Evolutionary conservation across 2,888 invertebrate species (phyloP).

Genomic region (Morpho helenor): DNA sequence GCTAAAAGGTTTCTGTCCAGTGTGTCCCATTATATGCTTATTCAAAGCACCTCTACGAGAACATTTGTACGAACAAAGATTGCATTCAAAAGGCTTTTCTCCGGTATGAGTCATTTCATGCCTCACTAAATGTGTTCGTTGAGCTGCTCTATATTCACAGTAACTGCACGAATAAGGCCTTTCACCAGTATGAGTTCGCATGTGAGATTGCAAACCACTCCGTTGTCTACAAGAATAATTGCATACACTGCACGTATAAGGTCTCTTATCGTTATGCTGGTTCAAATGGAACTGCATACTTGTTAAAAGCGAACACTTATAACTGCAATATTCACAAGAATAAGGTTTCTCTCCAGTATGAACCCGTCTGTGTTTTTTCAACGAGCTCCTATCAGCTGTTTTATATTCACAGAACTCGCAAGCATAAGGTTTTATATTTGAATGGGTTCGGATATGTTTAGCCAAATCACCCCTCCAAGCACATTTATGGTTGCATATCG

Average conservation of each 20-base stretch:
- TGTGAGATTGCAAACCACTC: background rate
- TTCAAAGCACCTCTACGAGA: background rate
- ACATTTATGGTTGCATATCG: background rate
- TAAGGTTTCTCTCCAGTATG: background rate
- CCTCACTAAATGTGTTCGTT: background rate
- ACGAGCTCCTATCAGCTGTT: background rate
- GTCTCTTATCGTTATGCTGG: background rate
- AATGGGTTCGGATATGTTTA: background rate
- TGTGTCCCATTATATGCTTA: background rate
- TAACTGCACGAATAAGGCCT: background rate
- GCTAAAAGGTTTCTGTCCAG: background rate
- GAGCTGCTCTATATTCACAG: background rate
- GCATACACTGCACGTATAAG: background rate
- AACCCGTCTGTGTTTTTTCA: background rate
- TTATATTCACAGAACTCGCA: background rate
- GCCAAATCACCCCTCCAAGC: background rate
- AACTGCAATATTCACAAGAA: background rate
- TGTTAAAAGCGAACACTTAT: background rate
- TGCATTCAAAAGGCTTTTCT: background rate
- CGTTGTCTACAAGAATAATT: too few relatives aligned
- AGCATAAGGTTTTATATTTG: background rate
- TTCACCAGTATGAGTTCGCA: background rate
- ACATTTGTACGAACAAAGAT: background rate
- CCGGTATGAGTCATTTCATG: background rate
- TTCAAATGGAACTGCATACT: background rate